Evolutionary conservation across 1,140 invertebrate genomes (phyloP).

Genomic region (Acarapis woodi): DNA sequence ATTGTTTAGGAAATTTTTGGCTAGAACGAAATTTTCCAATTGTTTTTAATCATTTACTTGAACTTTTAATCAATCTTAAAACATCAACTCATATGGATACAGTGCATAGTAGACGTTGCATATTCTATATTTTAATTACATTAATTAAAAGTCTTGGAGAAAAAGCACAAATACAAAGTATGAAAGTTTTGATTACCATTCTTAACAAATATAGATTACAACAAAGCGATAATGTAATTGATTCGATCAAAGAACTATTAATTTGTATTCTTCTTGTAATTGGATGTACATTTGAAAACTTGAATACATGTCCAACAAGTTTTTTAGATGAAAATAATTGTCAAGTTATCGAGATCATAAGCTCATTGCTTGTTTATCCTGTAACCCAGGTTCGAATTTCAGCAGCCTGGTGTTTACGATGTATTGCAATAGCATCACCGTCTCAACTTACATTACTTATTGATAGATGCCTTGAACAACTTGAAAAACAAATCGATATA

Average conservation of each 20-base stretch:
- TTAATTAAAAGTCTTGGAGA: slow-evolving; percentile 79
- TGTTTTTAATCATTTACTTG: slow-evolving; percentile 60
- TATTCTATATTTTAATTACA: slow-evolving; percentile 72
- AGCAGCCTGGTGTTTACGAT: slow-evolving; percentile 73
- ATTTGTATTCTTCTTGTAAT: slow-evolving; percentile 72
- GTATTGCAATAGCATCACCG: slow-evolving; percentile 68
- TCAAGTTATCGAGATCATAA: slow-evolving; percentile 28
- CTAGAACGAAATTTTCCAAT: slow-evolving; percentile 62
- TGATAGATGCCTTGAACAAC: slow-evolving; percentile 47
- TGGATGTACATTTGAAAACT: slow-evolving; percentile 33
- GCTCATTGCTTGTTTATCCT: slow-evolving; percentile 64
- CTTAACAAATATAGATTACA: slow-evolving; percentile 28
- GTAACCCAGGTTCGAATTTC: slow-evolving; percentile 64
- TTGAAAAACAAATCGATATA: slow-evolving; percentile 59
- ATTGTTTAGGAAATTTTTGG: slow-evolving; percentile 73
- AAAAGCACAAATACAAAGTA: slow-evolving; percentile 69
- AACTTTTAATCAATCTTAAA: slow-evolving; percentile 62
- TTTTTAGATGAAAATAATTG: slow-evolving; percentile 54
- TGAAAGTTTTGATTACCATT: slow-evolving; percentile 70
- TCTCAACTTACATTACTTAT: slow-evolving; percentile 73
- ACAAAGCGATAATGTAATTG: slow-evolving; percentile 4
- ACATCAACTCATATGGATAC: slow-evolving; percentile 84
- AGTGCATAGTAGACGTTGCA: slow-evolving; percentile 86
- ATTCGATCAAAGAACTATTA: slow-evolving; percentile 62
- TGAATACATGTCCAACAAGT: slow-evolving; percentile 69